These are phyloP conservation scores for Columba guinea DNA, from an alignment of 2,797 vertebrate species.

Conservation along the genomic window DNA sequence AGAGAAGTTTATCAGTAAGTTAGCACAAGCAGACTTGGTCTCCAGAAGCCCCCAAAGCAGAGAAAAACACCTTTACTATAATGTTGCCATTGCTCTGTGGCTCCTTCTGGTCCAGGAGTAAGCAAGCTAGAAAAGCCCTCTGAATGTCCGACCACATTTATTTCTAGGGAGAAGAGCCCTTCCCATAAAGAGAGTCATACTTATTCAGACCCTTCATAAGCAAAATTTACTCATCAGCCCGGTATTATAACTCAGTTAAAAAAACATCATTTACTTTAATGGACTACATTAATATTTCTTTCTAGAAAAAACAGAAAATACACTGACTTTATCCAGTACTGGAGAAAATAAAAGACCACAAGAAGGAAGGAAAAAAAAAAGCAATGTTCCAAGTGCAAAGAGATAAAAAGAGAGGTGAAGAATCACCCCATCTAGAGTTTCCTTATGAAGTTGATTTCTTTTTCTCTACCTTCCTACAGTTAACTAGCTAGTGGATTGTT, in stretches of 20 bases:
- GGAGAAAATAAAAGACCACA: background rate
- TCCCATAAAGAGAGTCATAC: background rate
- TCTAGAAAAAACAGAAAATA: background rate
- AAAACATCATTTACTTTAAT: background rate
- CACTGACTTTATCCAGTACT: background rate
- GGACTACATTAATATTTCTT: background rate
- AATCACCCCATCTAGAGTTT: background rate
- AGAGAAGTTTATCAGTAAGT: background rate
- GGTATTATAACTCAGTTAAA: background rate
- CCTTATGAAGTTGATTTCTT: background rate
- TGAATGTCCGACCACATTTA: background rate
- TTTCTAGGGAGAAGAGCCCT: background rate
- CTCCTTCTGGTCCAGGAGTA: background rate
- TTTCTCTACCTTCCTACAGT: background rate
- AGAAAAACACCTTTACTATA: background rate
- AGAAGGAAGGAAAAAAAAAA: background rate
- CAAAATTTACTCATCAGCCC: background rate
- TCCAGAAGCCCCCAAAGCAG: background rate
- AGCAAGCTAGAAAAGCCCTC: rapidly evolving
- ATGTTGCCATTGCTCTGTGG: background rate
- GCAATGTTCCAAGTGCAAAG: background rate
- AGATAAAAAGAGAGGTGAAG: background rate
- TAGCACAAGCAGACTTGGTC: background rate
- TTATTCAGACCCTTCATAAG: background rate
- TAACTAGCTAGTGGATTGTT: background rate